phyloP scores from a whole-genome alignment of 2,797 vertebrate genomes.

The Macropodus opercularis region DNA sequence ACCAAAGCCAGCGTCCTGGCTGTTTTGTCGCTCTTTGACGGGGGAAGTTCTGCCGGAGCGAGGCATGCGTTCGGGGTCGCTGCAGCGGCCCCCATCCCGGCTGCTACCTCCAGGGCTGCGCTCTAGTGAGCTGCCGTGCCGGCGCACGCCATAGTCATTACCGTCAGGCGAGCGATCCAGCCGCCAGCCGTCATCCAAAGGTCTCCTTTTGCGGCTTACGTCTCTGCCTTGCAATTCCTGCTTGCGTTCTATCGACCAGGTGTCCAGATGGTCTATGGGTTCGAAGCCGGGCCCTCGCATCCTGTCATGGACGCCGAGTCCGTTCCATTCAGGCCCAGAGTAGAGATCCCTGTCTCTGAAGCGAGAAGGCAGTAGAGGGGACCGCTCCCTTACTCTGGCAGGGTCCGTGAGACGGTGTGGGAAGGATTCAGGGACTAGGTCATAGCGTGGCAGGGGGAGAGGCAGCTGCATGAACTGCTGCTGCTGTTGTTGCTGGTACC shows the following conservation, averaged over 20 bases:
- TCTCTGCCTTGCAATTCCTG: constrained; percentile 88
- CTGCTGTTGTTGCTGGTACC: constrained; percentile 85
- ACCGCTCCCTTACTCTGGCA: constrained; percentile 88
- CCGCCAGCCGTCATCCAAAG: constrained; percentile 86
- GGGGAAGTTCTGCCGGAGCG: constrained; percentile 88
- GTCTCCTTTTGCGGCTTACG: constrained; percentile 86
- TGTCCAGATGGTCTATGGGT: constrained; percentile 87
- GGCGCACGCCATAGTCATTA: constrained; percentile 82
- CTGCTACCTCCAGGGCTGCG: constrained; percentile 87
- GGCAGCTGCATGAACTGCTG: constrained; percentile 85
- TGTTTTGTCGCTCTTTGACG: constrained; percentile 81
- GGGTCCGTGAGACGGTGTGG: constrained; percentile 88
- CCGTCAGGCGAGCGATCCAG: constrained; percentile 89
- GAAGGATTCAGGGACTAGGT: constrained; percentile 88
- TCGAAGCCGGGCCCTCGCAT: constrained; percentile 88
- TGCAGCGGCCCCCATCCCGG: constrained; percentile 85
- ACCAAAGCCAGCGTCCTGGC: constrained; percentile 81
- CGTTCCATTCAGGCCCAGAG: constrained; percentile 87
- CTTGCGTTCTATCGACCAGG: constrained; percentile 88
- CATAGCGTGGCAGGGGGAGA: constrained; percentile 88
- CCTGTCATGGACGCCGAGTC: constrained; percentile 87
- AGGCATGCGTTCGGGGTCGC: constrained; percentile 86
- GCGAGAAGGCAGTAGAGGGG: constrained; percentile 87
- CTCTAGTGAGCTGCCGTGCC: constrained; percentile 84
- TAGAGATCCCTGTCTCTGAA: constrained; percentile 92